These are phyloP conservation scores for Gyps fulvus DNA, from an alignment of 2,113 vertebrate genomes.

Conservation along the genomic window DNA sequence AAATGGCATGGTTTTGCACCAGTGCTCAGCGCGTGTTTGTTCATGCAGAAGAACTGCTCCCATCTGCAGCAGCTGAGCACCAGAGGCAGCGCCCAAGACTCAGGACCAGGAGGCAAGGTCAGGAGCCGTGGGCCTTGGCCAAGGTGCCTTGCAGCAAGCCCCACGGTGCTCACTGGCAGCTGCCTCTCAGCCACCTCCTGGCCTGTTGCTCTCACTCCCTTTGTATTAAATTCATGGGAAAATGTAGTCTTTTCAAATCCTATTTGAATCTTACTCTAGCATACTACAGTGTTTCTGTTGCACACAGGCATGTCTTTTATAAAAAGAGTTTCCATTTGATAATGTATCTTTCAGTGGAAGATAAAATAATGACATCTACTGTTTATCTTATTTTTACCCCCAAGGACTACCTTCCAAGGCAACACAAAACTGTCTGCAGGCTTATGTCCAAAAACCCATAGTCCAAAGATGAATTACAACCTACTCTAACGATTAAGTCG, in stretches of 20 bases:
- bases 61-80: background rate
- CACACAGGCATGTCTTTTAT: rapidly evolving
- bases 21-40: rapidly evolving
- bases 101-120: background rate
- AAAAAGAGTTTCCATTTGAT: background rate
- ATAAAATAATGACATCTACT: background rate
- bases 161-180: rapidly evolving
- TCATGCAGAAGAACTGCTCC: rapidly evolving
- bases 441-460: background rate
- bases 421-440: background rate
- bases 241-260: background rate
- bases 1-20: rapidly evolving
- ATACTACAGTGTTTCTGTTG: background rate
- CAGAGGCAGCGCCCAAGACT: too few relatives aligned
- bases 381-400: background rate
- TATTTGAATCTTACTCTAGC: background rate
- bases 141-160: background rate
- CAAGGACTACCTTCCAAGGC: background rate
- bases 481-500: background rate
- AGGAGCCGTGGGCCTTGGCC: background rate
- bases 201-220: rapidly evolving
- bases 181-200: background rate
- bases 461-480: background rate
- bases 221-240: background rate
- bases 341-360: background rate